Evolutionary conservation across 1,140 invertebrate species (phyloP).

Genomic region (Sarcophaga bullata): DNA sequence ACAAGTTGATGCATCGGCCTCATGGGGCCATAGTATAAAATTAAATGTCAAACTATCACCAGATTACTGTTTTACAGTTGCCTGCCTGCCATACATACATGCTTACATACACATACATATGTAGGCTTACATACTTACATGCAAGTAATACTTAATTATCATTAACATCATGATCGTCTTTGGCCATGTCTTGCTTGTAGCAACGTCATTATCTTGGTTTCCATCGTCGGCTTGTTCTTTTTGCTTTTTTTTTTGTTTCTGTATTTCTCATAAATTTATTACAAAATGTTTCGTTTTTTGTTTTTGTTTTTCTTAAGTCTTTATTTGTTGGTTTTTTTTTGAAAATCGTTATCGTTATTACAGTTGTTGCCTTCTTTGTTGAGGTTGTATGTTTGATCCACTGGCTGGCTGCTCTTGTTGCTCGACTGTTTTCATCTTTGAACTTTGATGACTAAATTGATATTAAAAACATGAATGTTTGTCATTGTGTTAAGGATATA

Average conservation of each 20-base stretch:
- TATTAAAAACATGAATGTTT: conserved; percentile 12
- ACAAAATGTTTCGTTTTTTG: neutral
- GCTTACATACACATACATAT: neutral
- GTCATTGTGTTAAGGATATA: neutral
- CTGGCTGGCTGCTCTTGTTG: neutral
- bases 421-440: neutral
- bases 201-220: too few relatives aligned
- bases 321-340: neutral
- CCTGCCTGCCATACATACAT: conserved; percentile 1
- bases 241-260: conserved; percentile 8
- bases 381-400: conserved; percentile 1
- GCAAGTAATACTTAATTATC: neutral
- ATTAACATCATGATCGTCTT: neutral
- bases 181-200: neutral
- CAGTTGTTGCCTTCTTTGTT: neutral
- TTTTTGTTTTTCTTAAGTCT: neutral
- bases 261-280: conserved; percentile 4
- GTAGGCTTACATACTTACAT: too few relatives aligned
- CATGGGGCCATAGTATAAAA: conserved; percentile 16
- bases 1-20: conserved; percentile 25
- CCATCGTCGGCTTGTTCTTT: neutral
- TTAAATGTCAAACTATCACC: conserved; percentile 26
- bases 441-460: conserved; percentile 13
- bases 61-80: conserved; percentile 15
- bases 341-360: neutral